Base-by-base conservation (phyloP, 2,797 vertebrate species). In the Melanotaenia maccullochi region DNA sequence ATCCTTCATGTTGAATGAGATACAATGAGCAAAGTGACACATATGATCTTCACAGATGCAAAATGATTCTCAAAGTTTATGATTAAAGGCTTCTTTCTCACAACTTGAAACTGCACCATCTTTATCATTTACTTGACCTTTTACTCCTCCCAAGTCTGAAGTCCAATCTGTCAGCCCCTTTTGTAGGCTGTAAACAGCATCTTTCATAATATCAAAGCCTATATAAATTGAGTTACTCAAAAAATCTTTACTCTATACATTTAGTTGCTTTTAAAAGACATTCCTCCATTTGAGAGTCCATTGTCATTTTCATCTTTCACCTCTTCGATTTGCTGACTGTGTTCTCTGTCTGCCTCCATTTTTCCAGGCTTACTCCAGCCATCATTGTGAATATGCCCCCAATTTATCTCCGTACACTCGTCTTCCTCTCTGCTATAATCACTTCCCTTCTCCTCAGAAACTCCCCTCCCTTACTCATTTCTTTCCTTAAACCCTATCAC, bases 341-440 rank as follows among this genome's bases (percentile, higher is more conserved):
- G 38, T 56, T 77, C 59, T 58, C 40, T 36, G 67, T 75, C 75
- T 59, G 35, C 20, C 49, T 81, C 42, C 3, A n/a, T 83, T 71
- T 83, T 51, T 57, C 70, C 30, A 60, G 59, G 47, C 83, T 83
- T 83, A 82, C 65, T 54, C 72, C 32, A 24, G 62, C 69, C 87
- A 87, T 83, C 77, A 79, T 84, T 81, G 87, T 83, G 79, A 73
- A 87, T 84, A 85, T 78, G 67, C 33, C 56, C 33, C 62, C 70
- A 69, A 73, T 75, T 78, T 83, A 73, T 59, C 60, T 44, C 60
- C 9, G 3, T 67, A 63, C 57, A n/a, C 64, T 54, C 33, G 38
- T 42, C 55, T 76, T 64, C 60, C 38, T 65, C 72, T 75, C 49
- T 63, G 60, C 65, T 59, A 60, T 71, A 71, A 82, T 85, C 75